Base-by-base conservation (phyloP, 1,140 invertebrate species). In the Apis laboriosa region DNA sequence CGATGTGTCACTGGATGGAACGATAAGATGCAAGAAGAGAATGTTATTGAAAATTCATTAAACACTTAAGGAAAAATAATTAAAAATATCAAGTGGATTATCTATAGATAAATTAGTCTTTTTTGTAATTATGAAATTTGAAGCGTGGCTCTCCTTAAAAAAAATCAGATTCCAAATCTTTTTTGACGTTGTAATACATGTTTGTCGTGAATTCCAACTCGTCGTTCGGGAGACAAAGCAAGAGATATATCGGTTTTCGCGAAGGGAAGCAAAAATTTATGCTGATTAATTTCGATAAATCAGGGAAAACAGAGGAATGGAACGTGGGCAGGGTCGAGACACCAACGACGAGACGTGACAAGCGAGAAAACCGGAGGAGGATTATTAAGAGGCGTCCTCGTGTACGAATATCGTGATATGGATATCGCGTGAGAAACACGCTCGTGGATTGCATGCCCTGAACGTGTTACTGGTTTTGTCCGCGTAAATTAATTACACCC, bases 381-480 rank as follows among this genome's bases (percentile, higher is more conserved):
- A 63, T 76, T 67, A 76, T 83, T 77, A 70, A 77, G 75, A 49
- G 56, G 56, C 67, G 73, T 53, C 73, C 34, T 7, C 73, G 13
- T n/a, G 79, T 68, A 85, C 85, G 87, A 90, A 86, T 88, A 91
- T 87, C 80, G 80, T 75, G 34, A 4, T 80, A 4, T 80, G 85
- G 84, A 84, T 88, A 91, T 92, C 88, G 91, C 90, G 91, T 91
- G 91, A 90, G 89, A 79, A 76, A 90, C 80, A 78, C 51, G 73
- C 71, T 63, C 51, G 77, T 61, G 17, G 84, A 60, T 92, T 89
- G 90, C 91, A 92, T 91, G 91, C 87, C 60, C 81, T 78, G 43
- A 87, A 91, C 90, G 90, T 90, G 90, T 92, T 92, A 92, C 90
- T 88, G 90, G 85, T 90, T 91, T 92, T 91, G 90, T 91, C 91